Percentiles rank a stretch among this genome's conserved stretches.
Conservation (phyloP, 2,888 invertebrate genomes). For the Deilephila porcellus region DNA sequence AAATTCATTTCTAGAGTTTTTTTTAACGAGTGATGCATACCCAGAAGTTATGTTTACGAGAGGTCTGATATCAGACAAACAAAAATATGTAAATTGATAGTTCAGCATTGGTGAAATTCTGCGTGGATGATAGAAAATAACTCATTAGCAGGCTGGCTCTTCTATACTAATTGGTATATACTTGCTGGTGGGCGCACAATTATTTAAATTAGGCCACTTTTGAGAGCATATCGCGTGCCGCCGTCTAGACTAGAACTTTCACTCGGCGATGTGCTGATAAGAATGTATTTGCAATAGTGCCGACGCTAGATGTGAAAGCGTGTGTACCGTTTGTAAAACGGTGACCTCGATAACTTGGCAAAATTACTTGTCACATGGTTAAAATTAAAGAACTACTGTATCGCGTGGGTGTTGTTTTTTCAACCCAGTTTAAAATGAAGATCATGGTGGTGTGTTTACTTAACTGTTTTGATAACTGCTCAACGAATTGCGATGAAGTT, state of each 20-base stretch:
- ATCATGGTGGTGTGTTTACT: too few relatives aligned
- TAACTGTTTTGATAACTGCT: too few relatives aligned
- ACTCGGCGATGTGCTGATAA: conserved; percentile 7
- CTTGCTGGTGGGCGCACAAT: neutral
- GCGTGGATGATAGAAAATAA: too few relatives aligned
- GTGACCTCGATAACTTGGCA: conserved; percentile 2
- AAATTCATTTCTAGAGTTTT: too few relatives aligned
- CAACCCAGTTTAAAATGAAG: too few relatives aligned
- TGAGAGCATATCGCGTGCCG: conserved; percentile 23
- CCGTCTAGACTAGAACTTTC: conserved; percentile 19
- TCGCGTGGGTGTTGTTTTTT: neutral
- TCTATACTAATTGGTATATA: neutral
- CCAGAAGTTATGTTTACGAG: too few relatives aligned
- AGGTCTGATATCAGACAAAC: too few relatives aligned
- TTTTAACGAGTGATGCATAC: too few relatives aligned
- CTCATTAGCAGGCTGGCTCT: too few relatives aligned
- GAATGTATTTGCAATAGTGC: conserved; percentile 12
- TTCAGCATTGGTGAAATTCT: too few relatives aligned
- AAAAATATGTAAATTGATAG: too few relatives aligned
- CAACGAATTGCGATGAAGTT: too few relatives aligned
- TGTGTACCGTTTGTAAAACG: conserved; percentile 18
- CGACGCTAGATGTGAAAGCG: conserved; percentile 17
- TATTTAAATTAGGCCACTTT: conserved; percentile 20
- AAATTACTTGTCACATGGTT: neutral
- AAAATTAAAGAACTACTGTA: neutral